Percentiles rank a stretch among this genome's conserved stretches.
Evolutionary conservation across 2,888 invertebrate genomes (phyloP).

Genomic region (Cerastoderma edule): DNA sequence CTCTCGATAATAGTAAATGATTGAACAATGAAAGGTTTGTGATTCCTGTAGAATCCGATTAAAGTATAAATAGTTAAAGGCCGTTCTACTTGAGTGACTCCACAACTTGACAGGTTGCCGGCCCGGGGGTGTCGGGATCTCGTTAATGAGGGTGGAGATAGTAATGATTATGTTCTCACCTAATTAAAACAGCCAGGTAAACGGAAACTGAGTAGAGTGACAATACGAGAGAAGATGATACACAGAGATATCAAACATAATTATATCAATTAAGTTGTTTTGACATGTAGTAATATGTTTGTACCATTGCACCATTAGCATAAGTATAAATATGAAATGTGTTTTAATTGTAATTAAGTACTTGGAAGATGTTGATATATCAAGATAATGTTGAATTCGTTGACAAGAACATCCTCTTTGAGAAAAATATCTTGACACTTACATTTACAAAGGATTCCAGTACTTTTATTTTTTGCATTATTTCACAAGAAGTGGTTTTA

Average conservation of each 20-base stretch:
- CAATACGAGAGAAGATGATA: constrained; percentile 8
- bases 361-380: not conserved
- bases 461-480: too few species aligned
- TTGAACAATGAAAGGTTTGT: constrained; percentile 23
- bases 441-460: too few species aligned
- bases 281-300: constrained; percentile 27
- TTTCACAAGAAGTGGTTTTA: too few species aligned
- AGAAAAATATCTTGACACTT: too few species aligned
- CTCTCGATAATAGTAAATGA: not conserved
- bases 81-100: constrained; percentile 34
- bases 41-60: not conserved
- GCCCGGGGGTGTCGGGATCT: not conserved
- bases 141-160: constrained; percentile 15
- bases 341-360: constrained; percentile 36
- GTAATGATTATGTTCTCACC: constrained; percentile 32
- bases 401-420: not conserved
- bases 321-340: constrained; percentile 20
- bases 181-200: constrained; percentile 14
- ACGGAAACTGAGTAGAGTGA: constrained; percentile 6
- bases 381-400: not conserved
- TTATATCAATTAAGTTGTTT: constrained; percentile 9
- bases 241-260: constrained; percentile 27
- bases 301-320: constrained; percentile 22
- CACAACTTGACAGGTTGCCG: constrained; percentile 18
- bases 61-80: constrained; percentile 28